These are phyloP conservation scores for Lophochroa leadbeateri DNA, from an alignment of 2,113 vertebrate species.

Conservation along the genomic window DNA sequence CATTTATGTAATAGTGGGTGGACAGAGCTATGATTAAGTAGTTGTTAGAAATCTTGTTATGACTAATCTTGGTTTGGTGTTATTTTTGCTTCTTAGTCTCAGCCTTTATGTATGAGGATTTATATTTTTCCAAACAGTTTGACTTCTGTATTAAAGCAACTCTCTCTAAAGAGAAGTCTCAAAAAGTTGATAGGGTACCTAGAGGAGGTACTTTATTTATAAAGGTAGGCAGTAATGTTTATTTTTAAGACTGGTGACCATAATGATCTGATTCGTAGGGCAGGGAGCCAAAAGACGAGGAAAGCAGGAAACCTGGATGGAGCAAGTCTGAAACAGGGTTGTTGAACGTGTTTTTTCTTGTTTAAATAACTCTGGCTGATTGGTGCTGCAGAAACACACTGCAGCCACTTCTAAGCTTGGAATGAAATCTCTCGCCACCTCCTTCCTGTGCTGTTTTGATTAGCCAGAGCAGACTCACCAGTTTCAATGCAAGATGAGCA, in stretches of 20 bases:
- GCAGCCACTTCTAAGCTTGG: neutral
- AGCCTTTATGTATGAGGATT: neutral
- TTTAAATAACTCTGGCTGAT: neutral
- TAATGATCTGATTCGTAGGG: conserved; percentile 1
- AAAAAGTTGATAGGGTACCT: neutral
- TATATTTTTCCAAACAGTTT: neutral
- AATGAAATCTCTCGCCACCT: neutral
- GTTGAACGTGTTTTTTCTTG: conserved; percentile 46
- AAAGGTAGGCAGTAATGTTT: conserved; percentile 30
- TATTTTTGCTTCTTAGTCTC: conserved; percentile 17
- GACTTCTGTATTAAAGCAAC: neutral
- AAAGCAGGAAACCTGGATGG: conserved; percentile 42
- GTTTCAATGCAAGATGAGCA: neutral
- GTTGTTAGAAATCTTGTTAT: conserved; percentile 45
- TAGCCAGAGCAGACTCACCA: neutral
- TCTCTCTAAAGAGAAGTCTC: neutral
- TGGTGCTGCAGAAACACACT: neutral
- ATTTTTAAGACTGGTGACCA: conserved; percentile 6
- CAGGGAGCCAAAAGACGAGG: conserved; percentile 38
- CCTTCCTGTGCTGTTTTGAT: neutral
- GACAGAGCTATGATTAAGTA: conserved; percentile 11
- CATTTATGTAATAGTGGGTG: conserved; percentile 26
- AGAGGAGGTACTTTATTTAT: neutral
- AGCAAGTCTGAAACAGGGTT: neutral
- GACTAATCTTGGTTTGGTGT: conserved; percentile 20